Conservation (phyloP, 1,140 invertebrate genomes). For the Musca vetustissima region DNA sequence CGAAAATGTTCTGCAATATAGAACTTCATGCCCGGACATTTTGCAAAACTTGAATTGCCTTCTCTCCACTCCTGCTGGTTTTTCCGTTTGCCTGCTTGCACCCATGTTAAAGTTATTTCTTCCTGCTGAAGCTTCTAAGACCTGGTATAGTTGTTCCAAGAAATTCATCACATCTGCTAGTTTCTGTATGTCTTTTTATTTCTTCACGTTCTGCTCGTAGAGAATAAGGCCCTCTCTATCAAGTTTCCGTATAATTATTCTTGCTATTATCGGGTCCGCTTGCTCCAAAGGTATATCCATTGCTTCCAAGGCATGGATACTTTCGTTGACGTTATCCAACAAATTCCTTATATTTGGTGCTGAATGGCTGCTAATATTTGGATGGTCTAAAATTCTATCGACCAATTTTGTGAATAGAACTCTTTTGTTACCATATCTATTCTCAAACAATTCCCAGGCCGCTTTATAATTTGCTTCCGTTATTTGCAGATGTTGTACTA, state of each 20-base stretch:
- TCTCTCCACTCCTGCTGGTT: too few relatives aligned
- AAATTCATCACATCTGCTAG: background rate
- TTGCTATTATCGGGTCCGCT: background rate
- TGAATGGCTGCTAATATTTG: background rate
- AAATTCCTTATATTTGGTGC: background rate
- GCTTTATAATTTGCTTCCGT: background rate
- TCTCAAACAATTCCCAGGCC: background rate
- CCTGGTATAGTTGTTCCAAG: constrained; percentile 9
- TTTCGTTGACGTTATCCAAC: background rate
- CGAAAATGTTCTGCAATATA: too few relatives aligned
- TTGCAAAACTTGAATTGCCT: too few relatives aligned
- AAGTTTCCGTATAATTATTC: constrained; percentile 3
- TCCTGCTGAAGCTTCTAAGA: background rate
- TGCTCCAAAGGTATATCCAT: background rate
- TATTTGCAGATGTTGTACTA: background rate
- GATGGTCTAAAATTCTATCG: background rate
- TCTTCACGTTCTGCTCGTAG: constrained; percentile 9
- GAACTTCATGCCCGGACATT: too few relatives aligned
- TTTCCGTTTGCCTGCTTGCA: too few relatives aligned
- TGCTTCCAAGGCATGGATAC: background rate
- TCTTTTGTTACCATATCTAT: constrained; percentile 5
- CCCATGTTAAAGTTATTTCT: background rate
- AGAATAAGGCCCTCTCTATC: background rate
- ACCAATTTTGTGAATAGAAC: background rate
- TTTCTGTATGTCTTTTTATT: background rate